Percentiles rank a stretch among this genome's conserved stretches.
These are phyloP conservation scores for Nylanderia fulva DNA, from an alignment of 1,140 invertebrate species.

Conservation along the genomic window DNA sequence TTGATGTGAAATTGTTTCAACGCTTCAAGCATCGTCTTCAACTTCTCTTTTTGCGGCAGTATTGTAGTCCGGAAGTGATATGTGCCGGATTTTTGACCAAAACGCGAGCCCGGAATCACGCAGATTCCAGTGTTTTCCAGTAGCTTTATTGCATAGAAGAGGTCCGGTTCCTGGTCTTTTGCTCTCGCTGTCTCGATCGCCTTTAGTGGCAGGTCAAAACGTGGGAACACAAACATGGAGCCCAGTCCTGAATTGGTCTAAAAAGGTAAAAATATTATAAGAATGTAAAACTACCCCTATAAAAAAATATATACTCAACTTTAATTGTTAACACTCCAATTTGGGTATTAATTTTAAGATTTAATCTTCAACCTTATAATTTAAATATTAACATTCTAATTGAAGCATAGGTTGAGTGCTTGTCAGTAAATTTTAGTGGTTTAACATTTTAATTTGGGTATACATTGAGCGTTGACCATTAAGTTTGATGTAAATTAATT, in stretches of 20 bases:
- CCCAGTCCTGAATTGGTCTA: conserved; percentile 89
- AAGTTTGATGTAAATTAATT: too few species aligned
- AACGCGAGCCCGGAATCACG: conserved; percentile 97
- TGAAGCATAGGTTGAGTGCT: too few species aligned
- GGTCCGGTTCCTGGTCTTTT: conserved; percentile 92
- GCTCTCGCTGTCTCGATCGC: conserved; percentile 92
- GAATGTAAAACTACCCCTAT: too few species aligned
- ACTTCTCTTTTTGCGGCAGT: conserved; percentile 94
- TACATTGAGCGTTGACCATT: too few species aligned
- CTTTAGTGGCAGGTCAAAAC: conserved; percentile 91
- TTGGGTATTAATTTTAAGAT: too few species aligned
- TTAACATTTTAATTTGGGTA: too few species aligned
- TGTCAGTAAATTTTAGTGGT: too few species aligned
- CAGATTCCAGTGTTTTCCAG: conserved; percentile 96
- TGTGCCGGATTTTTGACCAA: conserved; percentile 97
- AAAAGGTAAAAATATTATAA: conserved; percentile 71
- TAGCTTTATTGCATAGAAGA: conserved; percentile 97
- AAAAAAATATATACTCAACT: too few species aligned
- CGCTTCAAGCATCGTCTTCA: conserved; percentile 94
- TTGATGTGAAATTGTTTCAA: conserved; percentile 95
- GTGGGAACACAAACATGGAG: conserved; percentile 99
- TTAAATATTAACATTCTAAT: too few species aligned
- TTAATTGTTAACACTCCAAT: too few species aligned
- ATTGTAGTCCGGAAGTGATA: conserved; percentile 98
- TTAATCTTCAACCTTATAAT: too few species aligned